A percentile compares a stretch with the other conserved stretches of the same genome.
Conservation (phyloP, 2,113 vertebrate genomes). For the Aspidoscelis tigris region DNA sequence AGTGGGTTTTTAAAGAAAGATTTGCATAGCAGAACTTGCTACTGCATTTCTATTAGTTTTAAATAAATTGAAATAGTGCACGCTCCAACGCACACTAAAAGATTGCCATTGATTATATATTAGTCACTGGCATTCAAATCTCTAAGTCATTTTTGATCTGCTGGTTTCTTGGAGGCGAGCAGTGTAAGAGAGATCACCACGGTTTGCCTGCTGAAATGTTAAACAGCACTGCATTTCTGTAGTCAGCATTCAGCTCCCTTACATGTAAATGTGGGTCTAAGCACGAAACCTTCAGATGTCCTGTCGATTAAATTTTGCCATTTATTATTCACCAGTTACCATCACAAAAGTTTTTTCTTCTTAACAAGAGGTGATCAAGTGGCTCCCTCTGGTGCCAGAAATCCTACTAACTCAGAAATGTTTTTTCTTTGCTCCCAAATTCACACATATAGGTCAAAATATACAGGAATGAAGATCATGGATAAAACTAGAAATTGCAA, state of each 20-base stretch:
- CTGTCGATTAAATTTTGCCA: conserved; percentile 45
- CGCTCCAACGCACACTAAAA: not conserved
- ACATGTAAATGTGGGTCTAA: conserved; percentile 41
- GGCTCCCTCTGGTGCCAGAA: conserved; percentile 79
- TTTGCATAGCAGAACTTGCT: not conserved
- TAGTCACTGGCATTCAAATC: not conserved
- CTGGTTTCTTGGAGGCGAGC: not conserved
- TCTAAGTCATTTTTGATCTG: not conserved
- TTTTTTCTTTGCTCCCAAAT: not conserved
- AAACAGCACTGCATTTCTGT: not conserved
- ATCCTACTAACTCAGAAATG: conserved; percentile 14
- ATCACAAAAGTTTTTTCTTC: not conserved
- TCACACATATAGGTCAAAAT: not conserved
- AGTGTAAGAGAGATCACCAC: not conserved
- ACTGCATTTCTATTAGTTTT: not conserved
- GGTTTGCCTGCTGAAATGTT: not conserved
- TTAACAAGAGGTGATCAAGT: conserved; percentile 64
- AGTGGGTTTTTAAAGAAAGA: not conserved
- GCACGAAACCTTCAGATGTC: conserved; percentile 43
- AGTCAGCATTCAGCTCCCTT: conserved; percentile 16
- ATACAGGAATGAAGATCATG: not conserved
- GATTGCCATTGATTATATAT: not conserved
- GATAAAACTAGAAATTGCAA: not conserved
- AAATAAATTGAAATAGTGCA: not conserved
- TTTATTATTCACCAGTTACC: conserved; percentile 30